Conservation (phyloP, 2,888 invertebrate species). For the Macrophya alboannulata region DNA sequence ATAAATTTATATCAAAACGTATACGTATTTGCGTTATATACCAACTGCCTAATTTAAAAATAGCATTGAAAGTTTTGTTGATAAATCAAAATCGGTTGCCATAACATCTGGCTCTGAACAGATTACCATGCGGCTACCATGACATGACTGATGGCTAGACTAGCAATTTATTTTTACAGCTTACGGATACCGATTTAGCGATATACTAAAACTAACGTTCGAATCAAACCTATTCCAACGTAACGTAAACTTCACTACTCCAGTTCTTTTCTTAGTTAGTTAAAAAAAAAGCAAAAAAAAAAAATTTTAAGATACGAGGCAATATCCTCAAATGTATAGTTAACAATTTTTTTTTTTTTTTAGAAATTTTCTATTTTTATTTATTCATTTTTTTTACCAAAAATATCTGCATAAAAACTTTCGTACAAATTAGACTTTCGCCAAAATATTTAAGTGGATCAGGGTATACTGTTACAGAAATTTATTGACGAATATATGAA, state of each 20-base stretch:
- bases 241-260: not conserved
- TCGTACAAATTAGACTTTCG: not conserved
- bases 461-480: not conserved
- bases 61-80: not conserved
- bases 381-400: no score
- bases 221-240: not conserved
- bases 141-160: constrained; percentile 30
- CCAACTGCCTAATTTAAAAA: not conserved
- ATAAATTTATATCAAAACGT: not conserved
- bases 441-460: not conserved
- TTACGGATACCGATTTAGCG: not conserved
- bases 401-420: not conserved
- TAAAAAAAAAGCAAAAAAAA: not conserved
- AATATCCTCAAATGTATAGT: not conserved
- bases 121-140: not conserved
- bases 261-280: not conserved
- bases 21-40: not conserved
- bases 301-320: not conserved
- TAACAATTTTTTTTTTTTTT: not conserved
- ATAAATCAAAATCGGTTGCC: constrained; percentile 29
- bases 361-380: no score
- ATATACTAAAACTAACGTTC: not conserved
- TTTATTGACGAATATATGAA: not conserved
- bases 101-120: constrained; percentile 25
- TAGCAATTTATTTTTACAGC: not conserved